Conservation (phyloP, 2,797 vertebrate species). For the Chelon auratus region DNA sequence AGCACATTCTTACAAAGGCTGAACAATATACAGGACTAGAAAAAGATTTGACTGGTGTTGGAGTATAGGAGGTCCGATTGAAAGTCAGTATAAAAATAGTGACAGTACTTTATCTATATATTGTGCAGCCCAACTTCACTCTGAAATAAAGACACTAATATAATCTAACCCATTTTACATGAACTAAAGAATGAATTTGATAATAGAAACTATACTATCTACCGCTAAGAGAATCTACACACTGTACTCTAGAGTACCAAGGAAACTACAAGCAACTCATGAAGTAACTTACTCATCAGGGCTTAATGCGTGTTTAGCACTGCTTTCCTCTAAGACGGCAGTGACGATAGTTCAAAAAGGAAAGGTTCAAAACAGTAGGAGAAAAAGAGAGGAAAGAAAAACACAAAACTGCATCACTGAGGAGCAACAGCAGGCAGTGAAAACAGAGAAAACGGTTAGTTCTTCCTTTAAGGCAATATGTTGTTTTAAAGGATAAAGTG, state of each 20-base stretch:
- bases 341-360: constrained; percentile 74
- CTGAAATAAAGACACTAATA: neutral
- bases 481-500: neutral
- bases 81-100: constrained; percentile 2
- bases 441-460: constrained; percentile 32
- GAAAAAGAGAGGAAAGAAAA: constrained; percentile 57
- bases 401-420: constrained; percentile 41
- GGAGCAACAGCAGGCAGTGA: constrained; percentile 33
- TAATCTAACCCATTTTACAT: neutral
- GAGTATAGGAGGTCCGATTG: neutral
- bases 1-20: constrained; percentile 17
- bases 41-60: neutral
- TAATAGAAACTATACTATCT: constrained; percentile 39
- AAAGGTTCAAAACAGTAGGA: constrained; percentile 57
- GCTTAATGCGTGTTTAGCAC: constrained; percentile 86
- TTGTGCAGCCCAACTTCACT: constrained; percentile 26
- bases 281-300: constrained; percentile 82
- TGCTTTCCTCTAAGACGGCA: constrained; percentile 89
- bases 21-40: constrained; percentile 10
- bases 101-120: constrained; percentile 5
- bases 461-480: neutral
- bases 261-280: constrained; percentile 55
- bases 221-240: constrained; percentile 27
- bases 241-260: constrained; percentile 34
- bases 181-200: neutral